Evolutionary conservation across 2,113 vertebrate genomes (phyloP).

Genomic region (Ptilorrhoa leucosticta): DNA sequence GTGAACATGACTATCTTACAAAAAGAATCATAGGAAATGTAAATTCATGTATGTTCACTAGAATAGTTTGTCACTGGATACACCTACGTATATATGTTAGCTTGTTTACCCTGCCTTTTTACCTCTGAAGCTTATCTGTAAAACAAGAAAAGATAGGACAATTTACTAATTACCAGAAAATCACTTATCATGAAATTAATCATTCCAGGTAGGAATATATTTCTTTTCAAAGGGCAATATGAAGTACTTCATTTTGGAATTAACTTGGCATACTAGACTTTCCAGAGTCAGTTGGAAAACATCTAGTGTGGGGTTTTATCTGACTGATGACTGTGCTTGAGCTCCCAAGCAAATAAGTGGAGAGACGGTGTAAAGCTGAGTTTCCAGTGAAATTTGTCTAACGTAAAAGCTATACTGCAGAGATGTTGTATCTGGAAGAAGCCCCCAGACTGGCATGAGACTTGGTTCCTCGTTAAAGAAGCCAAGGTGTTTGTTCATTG

Average conservation of each 20-base stretch:
- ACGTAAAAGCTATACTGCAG: neutral
- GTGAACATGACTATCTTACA: neutral
- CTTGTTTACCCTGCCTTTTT: neutral
- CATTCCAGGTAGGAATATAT: neutral
- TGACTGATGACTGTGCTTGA: neutral
- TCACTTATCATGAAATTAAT: neutral
- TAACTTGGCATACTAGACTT: neutral
- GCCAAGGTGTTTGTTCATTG: neutral
- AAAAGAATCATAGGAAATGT: neutral
- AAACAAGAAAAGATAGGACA: neutral
- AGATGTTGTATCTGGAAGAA: neutral
- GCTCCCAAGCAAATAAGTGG: neutral
- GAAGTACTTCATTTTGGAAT: neutral
- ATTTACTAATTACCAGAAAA: neutral
- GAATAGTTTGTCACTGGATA: neutral
- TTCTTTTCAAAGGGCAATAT: neutral
- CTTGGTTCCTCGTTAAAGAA: neutral
- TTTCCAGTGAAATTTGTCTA: neutral
- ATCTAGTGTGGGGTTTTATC: neutral
- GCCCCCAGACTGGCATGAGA: neutral
- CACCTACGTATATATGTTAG: neutral
- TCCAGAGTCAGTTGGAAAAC: neutral
- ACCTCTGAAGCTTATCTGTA: neutral
- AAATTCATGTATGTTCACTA: neutral
- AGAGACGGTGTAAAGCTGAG: neutral